A percentile compares a stretch with the other conserved stretches of the same genome.
phyloP scores from a whole-genome alignment of 2,797 vertebrate genomes.

The Sandelia bainsii region DNA sequence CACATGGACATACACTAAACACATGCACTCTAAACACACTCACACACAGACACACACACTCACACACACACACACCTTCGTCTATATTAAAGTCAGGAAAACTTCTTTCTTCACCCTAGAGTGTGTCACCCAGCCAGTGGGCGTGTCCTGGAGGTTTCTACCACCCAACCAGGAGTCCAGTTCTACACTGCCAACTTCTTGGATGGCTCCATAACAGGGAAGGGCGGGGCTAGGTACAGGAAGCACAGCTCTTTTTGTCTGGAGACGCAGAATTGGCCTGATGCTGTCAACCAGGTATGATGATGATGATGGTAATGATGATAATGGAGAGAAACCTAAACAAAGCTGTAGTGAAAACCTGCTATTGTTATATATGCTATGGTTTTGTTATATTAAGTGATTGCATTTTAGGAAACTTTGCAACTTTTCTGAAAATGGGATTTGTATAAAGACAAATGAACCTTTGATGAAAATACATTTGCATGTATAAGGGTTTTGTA shows the following conservation, averaged over 20 bases:
- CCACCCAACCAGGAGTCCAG: constrained; percentile 93
- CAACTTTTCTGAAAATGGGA: no score
- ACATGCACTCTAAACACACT: not conserved
- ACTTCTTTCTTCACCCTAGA: constrained; percentile 72
- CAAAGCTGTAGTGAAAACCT: not conserved
- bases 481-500: no score
- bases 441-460: no score
- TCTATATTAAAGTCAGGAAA: not conserved
- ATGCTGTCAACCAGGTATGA: constrained; percentile 93
- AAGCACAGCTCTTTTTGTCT: constrained; percentile 94
- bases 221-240: constrained; percentile 83
- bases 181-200: constrained; percentile 96
- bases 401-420: no score
- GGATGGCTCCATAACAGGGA: constrained; percentile 90
- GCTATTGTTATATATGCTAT: not conserved
- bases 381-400: no score
- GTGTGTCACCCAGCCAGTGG: constrained; percentile 87
- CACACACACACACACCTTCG: not conserved
- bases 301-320: not conserved
- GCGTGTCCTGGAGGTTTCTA: constrained; percentile 90
- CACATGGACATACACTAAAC: not conserved
- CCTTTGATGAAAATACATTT: no score
- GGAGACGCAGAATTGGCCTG: constrained; percentile 96
- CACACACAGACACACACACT: constrained; percentile 2
- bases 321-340: no score